These are phyloP conservation scores for Lutjanus erythropterus DNA, from an alignment of 2,113 vertebrate genomes.

Conservation along the genomic window DNA sequence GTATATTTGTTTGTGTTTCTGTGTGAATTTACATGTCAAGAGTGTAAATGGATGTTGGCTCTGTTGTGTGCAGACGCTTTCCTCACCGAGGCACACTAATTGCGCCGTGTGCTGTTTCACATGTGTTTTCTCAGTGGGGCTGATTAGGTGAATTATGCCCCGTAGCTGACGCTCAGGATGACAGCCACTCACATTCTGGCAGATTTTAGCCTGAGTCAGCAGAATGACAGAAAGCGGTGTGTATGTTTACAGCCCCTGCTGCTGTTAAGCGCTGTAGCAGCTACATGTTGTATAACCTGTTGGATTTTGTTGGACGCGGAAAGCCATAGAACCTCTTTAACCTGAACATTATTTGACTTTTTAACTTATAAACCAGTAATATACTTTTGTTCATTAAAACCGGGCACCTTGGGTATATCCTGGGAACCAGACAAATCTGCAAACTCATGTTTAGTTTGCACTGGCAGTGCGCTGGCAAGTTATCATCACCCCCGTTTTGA, in stretches of 20 bases:
- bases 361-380: neutral
- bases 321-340: neutral
- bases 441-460: too few relatives aligned
- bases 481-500: too few relatives aligned
- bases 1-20: constrained; percentile 1
- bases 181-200: constrained; percentile 54
- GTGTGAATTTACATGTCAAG: neutral
- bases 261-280: constrained; percentile 59
- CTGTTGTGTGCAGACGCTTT: constrained; percentile 10
- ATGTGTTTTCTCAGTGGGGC: constrained; percentile 61
- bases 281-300: constrained; percentile 58
- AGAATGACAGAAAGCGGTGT: constrained; percentile 46
- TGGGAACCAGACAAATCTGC: too few relatives aligned
- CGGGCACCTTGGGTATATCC: too few relatives aligned
- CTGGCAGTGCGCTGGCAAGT: too few relatives aligned
- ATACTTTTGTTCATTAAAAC: neutral
- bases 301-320: constrained; percentile 2
- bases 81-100: constrained; percentile 19
- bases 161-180: constrained; percentile 52
- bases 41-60: neutral
- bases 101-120: constrained; percentile 45
- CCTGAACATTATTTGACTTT: neutral
- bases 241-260: constrained; percentile 60
- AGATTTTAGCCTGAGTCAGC: constrained; percentile 57
- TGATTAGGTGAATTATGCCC: constrained; percentile 65